phyloP scores from a whole-genome alignment of 2,113 vertebrate genomes.

The Budorcas taxicolor region DNA sequence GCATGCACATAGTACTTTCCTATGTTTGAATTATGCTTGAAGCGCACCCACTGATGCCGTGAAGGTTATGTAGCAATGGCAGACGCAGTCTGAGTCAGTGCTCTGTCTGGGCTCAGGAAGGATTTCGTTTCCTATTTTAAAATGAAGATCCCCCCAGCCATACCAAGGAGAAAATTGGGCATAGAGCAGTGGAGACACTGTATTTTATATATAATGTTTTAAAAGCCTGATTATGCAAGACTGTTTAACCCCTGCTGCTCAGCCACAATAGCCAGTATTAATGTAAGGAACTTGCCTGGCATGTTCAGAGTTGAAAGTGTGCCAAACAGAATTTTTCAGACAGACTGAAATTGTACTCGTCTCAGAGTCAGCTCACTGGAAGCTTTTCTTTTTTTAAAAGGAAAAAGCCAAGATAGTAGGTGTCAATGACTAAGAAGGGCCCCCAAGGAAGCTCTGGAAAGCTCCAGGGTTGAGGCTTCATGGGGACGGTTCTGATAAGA shows the following conservation, averaged over 20 bases:
- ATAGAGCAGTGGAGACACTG: not conserved
- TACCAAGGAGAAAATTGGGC: not conserved
- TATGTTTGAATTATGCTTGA: not conserved
- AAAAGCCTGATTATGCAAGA: not conserved
- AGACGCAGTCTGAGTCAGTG: rapidly evolving
- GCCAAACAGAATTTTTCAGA: constrained; percentile 2
- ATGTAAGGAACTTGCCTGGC: not conserved
- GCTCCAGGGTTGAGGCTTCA: not conserved
- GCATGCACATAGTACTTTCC: not conserved
- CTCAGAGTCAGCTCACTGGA: not conserved
- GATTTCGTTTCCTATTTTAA: not conserved
- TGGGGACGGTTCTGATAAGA: constrained; percentile 18
- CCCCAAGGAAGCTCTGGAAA: not conserved
- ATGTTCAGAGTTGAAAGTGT: not conserved
- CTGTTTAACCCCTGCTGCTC: not conserved
- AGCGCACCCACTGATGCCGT: not conserved
- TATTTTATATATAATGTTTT: not conserved
- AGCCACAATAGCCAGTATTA: not conserved
- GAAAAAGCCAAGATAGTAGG: constrained; percentile 29
- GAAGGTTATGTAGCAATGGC: not conserved
- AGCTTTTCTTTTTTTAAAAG: not conserved
- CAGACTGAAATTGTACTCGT: not conserved
- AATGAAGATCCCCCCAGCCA: not conserved
- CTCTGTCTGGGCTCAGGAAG: not conserved
- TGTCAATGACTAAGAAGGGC: constrained; percentile 17